Percentiles rank a stretch among this genome's conserved stretches.
phyloP scores from a whole-genome alignment of 2,888 invertebrate species.

The Lepidochrysops patricia region DNA sequence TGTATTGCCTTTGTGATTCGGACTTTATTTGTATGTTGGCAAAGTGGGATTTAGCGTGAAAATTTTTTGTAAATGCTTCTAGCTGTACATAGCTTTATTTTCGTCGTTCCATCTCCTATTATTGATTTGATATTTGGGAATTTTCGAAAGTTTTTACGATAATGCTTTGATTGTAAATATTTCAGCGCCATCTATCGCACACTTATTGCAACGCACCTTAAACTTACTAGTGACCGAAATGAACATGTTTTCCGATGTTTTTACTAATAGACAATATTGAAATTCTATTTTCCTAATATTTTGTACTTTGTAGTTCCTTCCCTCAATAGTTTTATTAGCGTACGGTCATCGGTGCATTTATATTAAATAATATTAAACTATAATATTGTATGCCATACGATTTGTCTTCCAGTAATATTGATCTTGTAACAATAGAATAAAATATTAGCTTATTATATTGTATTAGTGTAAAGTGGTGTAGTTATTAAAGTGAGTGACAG shows the following conservation, averaged over 20 bases:
- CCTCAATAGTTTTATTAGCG: constrained; percentile 61
- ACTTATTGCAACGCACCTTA: constrained; percentile 24
- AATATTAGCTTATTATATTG: constrained; percentile 41
- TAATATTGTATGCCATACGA: constrained; percentile 73
- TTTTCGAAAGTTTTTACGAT: constrained; percentile 45
- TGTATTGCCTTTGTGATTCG: constrained; percentile 48
- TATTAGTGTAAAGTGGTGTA: constrained; percentile 25
- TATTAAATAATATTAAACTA: constrained; percentile 59
- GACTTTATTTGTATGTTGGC: constrained; percentile 39
- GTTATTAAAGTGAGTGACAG: constrained; percentile 15
- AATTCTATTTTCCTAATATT: constrained; percentile 69
- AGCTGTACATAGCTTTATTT: constrained; percentile 47
- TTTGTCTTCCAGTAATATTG: constrained; percentile 75
- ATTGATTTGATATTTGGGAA: constrained; percentile 37
- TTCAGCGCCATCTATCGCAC: constrained; percentile 22
- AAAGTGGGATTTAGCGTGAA: constrained; percentile 39
- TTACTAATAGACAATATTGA: constrained; percentile 48
- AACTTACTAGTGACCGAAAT: constrained; percentile 1
- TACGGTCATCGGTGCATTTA: constrained; percentile 66
- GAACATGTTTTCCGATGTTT: constrained; percentile 49
- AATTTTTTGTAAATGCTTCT: constrained; percentile 40
- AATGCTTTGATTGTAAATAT: constrained; percentile 25
- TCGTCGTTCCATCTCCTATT: constrained; percentile 27
- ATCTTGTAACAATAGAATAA: constrained; percentile 70
- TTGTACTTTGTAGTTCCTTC: constrained; percentile 60